A percentile compares a stretch with the other conserved stretches of the same genome.
Conservation (phyloP, 1,140 invertebrate species). For the Hydropsyche tenuis region DNA sequence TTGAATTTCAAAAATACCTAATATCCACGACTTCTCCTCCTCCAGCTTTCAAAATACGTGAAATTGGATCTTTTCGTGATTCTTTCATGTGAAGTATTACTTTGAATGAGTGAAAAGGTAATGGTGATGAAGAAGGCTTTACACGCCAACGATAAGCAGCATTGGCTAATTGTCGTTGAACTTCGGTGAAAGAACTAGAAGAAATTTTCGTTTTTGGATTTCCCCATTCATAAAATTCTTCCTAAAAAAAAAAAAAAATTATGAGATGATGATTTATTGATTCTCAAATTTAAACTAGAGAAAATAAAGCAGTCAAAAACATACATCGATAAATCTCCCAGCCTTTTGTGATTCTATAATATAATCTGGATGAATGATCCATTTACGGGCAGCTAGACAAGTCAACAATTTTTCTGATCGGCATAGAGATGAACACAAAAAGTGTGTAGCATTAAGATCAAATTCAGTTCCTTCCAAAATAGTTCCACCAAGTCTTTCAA, state of each 20-base stretch:
- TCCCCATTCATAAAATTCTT: conserved; percentile 80
- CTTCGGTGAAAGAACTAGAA: conserved; percentile 52
- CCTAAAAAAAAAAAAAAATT: conserved; percentile 60
- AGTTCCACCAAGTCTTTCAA: conserved; percentile 71
- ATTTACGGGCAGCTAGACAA: conserved; percentile 84
- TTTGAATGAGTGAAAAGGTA: conserved; percentile 72
- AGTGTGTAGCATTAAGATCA: conserved; percentile 76
- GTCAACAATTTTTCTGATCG: conserved; percentile 87
- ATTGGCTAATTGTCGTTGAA: conserved; percentile 61
- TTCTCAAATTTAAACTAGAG: not conserved
- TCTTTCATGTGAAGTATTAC: conserved; percentile 74
- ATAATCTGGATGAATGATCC: conserved; percentile 83
- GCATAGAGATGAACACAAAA: conserved; percentile 74
- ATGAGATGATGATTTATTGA: not conserved
- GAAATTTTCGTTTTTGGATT: conserved; percentile 68
- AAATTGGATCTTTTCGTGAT: conserved; percentile 69
- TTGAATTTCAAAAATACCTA: conserved; percentile 37
- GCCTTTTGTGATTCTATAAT: conserved; percentile 70
- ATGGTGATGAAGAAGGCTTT: conserved; percentile 52
- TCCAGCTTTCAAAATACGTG: conserved; percentile 74
- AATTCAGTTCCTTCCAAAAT: conserved; percentile 68
- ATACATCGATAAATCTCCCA: conserved; percentile 74
- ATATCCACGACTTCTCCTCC: conserved; percentile 69
- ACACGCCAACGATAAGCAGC: conserved; percentile 72
- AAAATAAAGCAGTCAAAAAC: conserved; percentile 47